These are phyloP conservation scores for Palythoa grandiflora DNA, from an alignment of 92 coral and sea anemone species.

Conservation along the genomic window DNA sequence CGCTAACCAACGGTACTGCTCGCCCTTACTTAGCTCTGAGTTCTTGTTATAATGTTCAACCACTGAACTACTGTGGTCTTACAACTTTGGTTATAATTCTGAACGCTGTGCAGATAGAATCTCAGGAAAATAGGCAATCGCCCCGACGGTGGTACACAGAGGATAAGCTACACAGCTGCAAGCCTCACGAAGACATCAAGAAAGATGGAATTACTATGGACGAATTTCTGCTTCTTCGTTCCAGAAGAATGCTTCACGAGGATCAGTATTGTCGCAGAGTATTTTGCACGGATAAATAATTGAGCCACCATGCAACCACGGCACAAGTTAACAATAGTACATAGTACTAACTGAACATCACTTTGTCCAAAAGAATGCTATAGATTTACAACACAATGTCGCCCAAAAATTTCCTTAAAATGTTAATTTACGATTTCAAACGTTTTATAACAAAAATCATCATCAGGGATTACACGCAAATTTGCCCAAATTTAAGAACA, in stretches of 20 bases:
- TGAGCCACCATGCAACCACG: too few species aligned
- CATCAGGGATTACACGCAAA: too few species aligned
- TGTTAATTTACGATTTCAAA: too few species aligned
- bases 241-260: constrained; percentile 13
- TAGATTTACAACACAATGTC: too few species aligned
- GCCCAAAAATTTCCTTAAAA: too few species aligned
- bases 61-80: constrained; percentile 65
- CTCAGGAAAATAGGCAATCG: constrained; percentile 90
- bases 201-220: constrained; percentile 82
- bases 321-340: too few species aligned
- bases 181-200: constrained; percentile 79
- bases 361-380: too few species aligned
- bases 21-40: constrained; percentile 80
- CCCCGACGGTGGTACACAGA: constrained; percentile 98
- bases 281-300: too few species aligned
- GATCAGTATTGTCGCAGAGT: too few species aligned
- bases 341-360: too few species aligned
- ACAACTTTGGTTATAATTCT: constrained; percentile 87
- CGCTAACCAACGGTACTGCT: constrained; percentile 71
- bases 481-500: too few species aligned
- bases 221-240: constrained; percentile 72
- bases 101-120: constrained; percentile 91
- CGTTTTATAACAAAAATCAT: too few species aligned
- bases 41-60: constrained; percentile 82
- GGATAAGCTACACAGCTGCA: constrained; percentile 86